Base-by-base conservation (phyloP, 92 coral and sea anemone genomes). In the Micromussa lordhowensis region DNA sequence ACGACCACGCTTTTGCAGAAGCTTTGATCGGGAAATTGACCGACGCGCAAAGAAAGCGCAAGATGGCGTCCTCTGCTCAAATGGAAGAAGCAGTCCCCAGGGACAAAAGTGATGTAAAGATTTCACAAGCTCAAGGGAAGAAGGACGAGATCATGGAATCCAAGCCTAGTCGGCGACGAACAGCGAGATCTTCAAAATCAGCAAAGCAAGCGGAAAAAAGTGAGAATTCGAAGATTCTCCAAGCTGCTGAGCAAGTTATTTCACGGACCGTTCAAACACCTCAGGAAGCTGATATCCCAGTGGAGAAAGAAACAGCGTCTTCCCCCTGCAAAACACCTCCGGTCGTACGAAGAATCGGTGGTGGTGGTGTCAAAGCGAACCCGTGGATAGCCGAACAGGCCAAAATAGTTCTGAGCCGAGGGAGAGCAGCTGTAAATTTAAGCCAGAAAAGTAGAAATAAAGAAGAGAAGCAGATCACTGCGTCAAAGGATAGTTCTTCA, bases 301-400 rank as follows among this genome's bases (percentile, higher is more conserved):
- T 12, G 22, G 80, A 68, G 21, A 84, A 31, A 4, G 80, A 36
- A 83, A 19, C 69, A 82, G 64, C 68, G 34, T 7, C 49, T 8
- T 84, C 88, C n/a, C 85, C 92, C 38, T 75, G 30, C 29, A 89
- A 89, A 84, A 83, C 83, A 32, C 85, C 81, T 66, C 93, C 88
- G 26, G 92, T 91, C 10, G 91, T 92, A 22, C 90, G 82, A 81
- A 82, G 89, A 54, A 76, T 78, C 78, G 85, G 88, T 6, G 87
- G 82, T 6, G 87, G 82, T 55, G 97, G 99, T 16, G 68, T 95
- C 31, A 95, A 95, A 90, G 79, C 82, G 44, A 93, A 97, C 54
- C 98, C 99, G 8, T 97, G 99, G 99, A 95, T 97, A 14, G 94
- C 97, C 57, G 99, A 97, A 34, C 99, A 97, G 83, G 99, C 99